phyloP scores from a whole-genome alignment of 1,140 invertebrate genomes.

The Coenobita brevimanus region DNA sequence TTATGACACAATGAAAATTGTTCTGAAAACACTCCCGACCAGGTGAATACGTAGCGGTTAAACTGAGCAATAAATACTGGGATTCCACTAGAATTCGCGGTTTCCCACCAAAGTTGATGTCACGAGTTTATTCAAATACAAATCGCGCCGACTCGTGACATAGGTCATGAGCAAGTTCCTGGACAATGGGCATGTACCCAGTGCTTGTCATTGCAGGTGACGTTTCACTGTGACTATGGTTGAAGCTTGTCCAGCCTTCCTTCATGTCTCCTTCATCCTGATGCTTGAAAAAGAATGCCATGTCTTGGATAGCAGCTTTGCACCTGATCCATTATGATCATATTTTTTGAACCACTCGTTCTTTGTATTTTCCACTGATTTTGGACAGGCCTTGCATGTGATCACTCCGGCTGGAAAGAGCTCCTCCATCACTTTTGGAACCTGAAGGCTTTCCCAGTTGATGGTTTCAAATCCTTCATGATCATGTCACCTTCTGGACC shows the following conservation, averaged over 20 bases:
- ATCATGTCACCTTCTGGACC: constrained; percentile 1
- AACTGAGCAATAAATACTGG: no score
- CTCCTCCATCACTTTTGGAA: constrained; percentile 1
- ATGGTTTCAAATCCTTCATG: constrained; percentile 18
- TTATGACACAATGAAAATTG: no score
- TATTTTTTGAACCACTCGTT: constrained; percentile 32
- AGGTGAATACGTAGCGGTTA: no score
- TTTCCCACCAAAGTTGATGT: no score
- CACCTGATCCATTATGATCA: constrained; percentile 25
- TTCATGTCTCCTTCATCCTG: constrained; percentile 15
- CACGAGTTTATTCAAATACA: no score
- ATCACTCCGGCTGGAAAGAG: constrained; percentile 6
- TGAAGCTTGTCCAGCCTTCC: constrained; percentile 12
- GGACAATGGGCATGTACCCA: constrained; percentile 33
- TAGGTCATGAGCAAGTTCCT: no score
- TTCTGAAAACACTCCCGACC: no score
- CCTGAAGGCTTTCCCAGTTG: constrained; percentile 17
- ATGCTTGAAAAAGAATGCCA: constrained; percentile 27
- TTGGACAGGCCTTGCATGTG: constrained; percentile 7
- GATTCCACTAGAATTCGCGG: no score
- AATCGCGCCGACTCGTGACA: no score
- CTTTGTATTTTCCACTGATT: constrained; percentile 31
- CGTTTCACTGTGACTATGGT: constrained; percentile 11
- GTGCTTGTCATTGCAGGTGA: constrained; percentile 9
- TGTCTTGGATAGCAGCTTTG: constrained; percentile 34